Evolutionary conservation across 2,797 vertebrate species (phyloP), one percentile per base, ranked within the genome.

Genomic region (Aselliscus stoliczkanus): DNA sequence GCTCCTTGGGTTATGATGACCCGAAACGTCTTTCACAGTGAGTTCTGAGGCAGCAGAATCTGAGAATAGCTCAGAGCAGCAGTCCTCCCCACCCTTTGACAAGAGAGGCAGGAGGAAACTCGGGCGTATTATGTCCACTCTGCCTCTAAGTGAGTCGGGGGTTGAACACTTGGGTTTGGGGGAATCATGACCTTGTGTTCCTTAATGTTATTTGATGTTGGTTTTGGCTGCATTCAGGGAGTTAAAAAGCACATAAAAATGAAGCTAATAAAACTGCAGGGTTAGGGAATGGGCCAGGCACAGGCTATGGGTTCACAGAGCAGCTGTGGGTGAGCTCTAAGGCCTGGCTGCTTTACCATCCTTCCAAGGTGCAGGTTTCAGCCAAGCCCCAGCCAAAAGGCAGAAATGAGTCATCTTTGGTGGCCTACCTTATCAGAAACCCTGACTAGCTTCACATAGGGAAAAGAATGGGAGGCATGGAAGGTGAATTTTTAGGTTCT

Each of bases 1-100:
- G 87, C 54, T 97, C 54, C 62, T 94, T 95, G 95, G 93, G 95
- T 98, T 97, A 97, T 96, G 93, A 72, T 98, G 97, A 98, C 96
- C 93, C 15, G 34, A 96, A 96, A 94, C 15, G 1, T 95, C 83
- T 96, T 65, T 97, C 84, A 94, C 91, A 98, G 90, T 73, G 90
- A 90, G 62, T 96, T 96, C 81, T 93, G 92, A 97, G 67, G 87
- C 42, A 0, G 89, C 88, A 83, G 82, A 84, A 85, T 95, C 95
- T 97, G 87, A 97, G 96, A 97, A 97, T 96, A 97, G 75, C 95
- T 96, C 94, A 96, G 84, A 97, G 62, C 50, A 50, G 62, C 58
- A 80, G 56, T 88, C 42, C 91, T 92, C 62, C 50, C 31, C 47
- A 82, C 72, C 47, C 42, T 94, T 83, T 90, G 47, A 84, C 93